Evolutionary conservation across 37 sponge, comb jelly and placozoan genomes (phyloP).

Genomic region (Mnemiopsis leidyi): DNA sequence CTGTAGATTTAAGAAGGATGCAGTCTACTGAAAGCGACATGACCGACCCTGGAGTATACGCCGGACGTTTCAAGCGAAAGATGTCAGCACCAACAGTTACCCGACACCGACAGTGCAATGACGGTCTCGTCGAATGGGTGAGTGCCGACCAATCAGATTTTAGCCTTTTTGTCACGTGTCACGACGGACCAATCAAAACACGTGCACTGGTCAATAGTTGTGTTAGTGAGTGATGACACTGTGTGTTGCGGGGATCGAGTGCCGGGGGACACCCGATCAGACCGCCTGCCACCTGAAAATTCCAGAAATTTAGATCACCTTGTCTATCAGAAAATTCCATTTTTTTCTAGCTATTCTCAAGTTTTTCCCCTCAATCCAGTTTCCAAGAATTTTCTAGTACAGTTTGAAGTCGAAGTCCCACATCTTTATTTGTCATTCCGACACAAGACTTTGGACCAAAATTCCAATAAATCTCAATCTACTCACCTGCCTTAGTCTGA

Average conservation of each 20-base stretch:
- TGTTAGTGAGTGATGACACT: background rate
- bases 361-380: no score
- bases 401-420: no score
- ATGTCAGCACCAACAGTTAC: slow-evolving; percentile 56
- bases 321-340: no score
- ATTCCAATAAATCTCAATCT: no score
- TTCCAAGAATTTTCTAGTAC: no score
- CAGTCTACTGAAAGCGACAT: background rate
- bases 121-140: slow-evolving; percentile 29
- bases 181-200: background rate
- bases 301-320: no score
- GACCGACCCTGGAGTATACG: background rate
- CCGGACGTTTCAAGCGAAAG: slow-evolving; percentile 20
- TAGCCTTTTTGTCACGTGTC: background rate
- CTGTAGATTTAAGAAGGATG: slow-evolving; percentile 32
- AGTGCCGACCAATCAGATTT: background rate
- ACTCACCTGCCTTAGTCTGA: no score
- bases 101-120: slow-evolving; percentile 4
- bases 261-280: background rate
- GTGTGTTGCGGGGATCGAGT: background rate
- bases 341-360: no score
- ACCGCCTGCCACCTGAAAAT: background rate
- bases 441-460: no score
- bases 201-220: background rate
- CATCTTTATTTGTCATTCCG: no score